Conservation (phyloP, 2,888 invertebrate species). For the Sylvicola cinctus region DNA sequence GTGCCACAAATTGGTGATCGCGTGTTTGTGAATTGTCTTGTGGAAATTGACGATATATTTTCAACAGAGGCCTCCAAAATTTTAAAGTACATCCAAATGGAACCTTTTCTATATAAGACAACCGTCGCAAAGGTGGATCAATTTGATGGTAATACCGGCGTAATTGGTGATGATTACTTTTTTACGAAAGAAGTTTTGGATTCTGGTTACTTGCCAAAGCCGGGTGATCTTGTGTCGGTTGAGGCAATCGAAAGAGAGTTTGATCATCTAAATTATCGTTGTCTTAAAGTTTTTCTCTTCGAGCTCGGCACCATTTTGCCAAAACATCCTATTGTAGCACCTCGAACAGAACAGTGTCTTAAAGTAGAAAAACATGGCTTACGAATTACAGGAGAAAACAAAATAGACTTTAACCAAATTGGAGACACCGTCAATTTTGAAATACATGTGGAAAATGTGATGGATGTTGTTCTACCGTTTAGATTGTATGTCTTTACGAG, state of each 20-base stretch:
- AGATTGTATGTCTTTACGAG: too few species aligned
- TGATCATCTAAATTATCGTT: background rate
- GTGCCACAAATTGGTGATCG: slow-evolving; percentile 50
- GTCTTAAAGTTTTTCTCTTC: background rate
- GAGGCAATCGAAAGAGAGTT: slow-evolving; percentile 51
- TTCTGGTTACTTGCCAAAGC: slow-evolving; percentile 29
- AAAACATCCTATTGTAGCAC: too few species aligned
- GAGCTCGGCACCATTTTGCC: too few species aligned
- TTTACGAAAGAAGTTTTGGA: slow-evolving; percentile 35
- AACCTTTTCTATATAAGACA: slow-evolving; percentile 1
- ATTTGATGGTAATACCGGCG: slow-evolving; percentile 28
- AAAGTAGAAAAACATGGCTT: background rate
- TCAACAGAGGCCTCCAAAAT: slow-evolving; percentile 12
- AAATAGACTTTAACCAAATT: too few species aligned
- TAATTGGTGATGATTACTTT: slow-evolving; percentile 35
- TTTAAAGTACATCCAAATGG: slow-evolving; percentile 20
- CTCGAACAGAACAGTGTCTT: too few species aligned
- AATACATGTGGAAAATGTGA: too few species aligned
- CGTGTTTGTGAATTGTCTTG: slow-evolving; percentile 37
- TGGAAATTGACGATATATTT: slow-evolving; percentile 20
- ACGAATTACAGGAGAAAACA: too few species aligned
- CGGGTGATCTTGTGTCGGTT: slow-evolving; percentile 39
- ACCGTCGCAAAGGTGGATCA: slow-evolving; percentile 9
- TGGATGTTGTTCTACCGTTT: too few species aligned
- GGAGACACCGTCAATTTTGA: too few species aligned